Evolutionary conservation across 2,113 vertebrate species (phyloP), one percentile per base, ranked within the genome.

Genomic region (Phyllopteryx taeniolatus): DNA sequence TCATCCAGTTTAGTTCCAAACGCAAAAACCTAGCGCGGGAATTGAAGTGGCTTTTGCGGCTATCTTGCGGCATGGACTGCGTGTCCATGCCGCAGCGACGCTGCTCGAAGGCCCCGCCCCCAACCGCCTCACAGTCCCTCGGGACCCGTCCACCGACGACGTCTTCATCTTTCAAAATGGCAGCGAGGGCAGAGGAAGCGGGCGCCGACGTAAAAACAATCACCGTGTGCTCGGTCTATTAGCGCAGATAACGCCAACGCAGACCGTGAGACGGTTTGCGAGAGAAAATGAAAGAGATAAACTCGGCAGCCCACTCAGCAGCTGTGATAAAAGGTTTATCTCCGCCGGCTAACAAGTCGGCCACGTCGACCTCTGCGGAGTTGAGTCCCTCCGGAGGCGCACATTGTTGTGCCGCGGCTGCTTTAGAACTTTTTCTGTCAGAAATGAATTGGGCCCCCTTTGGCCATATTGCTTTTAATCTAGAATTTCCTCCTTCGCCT

Each of bases 251-350:
- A 51, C 46, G 13, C 51, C 35, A 10, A 43, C 17, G 17, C 39
- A 13, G 19, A 13, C 69, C 62, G 54, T 8, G 56, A 42, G 56
- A 60, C 66, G 56, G 39, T 0, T 27, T 4, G 9, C 11, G 59
- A 20, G 70, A 74, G 43, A 79, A 76, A 83, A 77, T 76, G 79
- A 82, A 83, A 74, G 81, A 73, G 82, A 86, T 86, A 77, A 83
- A 89, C 80, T 82, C 79, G 17, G 74, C 77, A 27, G 27, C 83
- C 70, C 81, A 61, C 81, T 87, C 85, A 85, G 78, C 70, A 73
- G 81, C 81, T 70, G 84, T 72, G 88, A 89, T 90, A 87, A 47
- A 39, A 88, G 85, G 77, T 81, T 89, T 87, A 88, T 90, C 87
- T 88, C 71, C 61, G 63, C 66, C 22, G 72, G 78, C 84, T 86